Percentiles rank a stretch among this genome's conserved stretches.
These are phyloP conservation scores for Drosophila mulleri DNA, from an alignment of 2,888 invertebrate species.

Conservation along the genomic window DNA sequence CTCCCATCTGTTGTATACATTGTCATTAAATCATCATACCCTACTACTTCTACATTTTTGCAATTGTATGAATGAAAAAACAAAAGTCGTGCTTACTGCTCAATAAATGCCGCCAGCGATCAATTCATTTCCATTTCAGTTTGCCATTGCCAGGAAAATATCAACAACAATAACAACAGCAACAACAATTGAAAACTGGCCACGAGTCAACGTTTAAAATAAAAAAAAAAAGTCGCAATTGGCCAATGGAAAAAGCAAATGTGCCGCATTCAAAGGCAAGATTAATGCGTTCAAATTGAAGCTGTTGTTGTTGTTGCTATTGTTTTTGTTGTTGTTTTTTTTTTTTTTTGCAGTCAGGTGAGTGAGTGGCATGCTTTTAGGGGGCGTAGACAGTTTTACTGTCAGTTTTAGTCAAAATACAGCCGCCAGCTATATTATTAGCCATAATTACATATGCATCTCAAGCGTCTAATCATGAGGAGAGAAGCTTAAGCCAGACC, in stretches of 20 bases:
- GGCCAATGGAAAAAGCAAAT: conserved; percentile 63
- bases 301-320: conserved; percentile 21
- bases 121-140: conserved; percentile 73
- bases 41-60: neutral
- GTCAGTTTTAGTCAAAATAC: conserved; percentile 74
- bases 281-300: conserved; percentile 72
- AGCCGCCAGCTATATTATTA: conserved; percentile 76
- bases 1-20: neutral
- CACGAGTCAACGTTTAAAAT: conserved; percentile 40
- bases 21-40: conserved; percentile 1
- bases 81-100: conserved; percentile 70
- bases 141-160: conserved; percentile 69
- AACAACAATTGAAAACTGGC: conserved; percentile 38
- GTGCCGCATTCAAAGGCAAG: conserved; percentile 60
- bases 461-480: conserved; percentile 56
- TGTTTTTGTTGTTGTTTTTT: conserved; percentile 13
- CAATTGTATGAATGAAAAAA: neutral
- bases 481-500: conserved; percentile 51
- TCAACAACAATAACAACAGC: conserved; percentile 38
- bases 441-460: conserved; percentile 76
- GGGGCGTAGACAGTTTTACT: conserved; percentile 73
- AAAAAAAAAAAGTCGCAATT: conserved; percentile 30
- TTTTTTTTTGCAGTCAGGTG: conserved; percentile 16
- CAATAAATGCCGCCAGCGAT: conserved; percentile 73
- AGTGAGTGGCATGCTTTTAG: conserved; percentile 32